Evolutionary conservation across 2,113 vertebrate species (phyloP), one percentile per base, ranked within the genome.

Genomic region (Nanger granti): DNA sequence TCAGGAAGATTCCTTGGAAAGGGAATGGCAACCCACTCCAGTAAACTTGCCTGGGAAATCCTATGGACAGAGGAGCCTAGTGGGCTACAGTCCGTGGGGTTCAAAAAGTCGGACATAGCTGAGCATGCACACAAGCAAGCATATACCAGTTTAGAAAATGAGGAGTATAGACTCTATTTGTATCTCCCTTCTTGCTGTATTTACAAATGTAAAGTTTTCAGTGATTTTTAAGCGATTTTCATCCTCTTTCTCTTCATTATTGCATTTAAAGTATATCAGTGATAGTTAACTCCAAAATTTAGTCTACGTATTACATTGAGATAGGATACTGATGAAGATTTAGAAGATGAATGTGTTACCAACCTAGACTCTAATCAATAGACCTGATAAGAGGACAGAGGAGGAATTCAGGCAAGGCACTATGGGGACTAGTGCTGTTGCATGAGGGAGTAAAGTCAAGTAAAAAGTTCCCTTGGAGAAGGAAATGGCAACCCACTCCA

Each of bases 111-210:
- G 1, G 24, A 44, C 73, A 24, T 41, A 79, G 15, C 12, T 44
- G 24, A 79, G 73, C 73, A 76, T 24, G 69, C 69, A 44, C 24
- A 44, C 41, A 44, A 44, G 41, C 73, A 44, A 79, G 73, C 41
- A 44, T 44, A 8, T 28, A 93, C 62, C 10, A 29, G 28, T 44
- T 60, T 37, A 29, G 85, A 85, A 89, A 89, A 60, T 44, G 60
- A 89, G 28, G 54, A 44, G 22, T 54, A n/a, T 34, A 52, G 44
- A 8, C n/a, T 89, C 76, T 84, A 41, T 24, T 28, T 29, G 34
- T 44, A 62, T 89, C 73, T 93, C 91, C 6, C 69, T 60, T 76
- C 87, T 89, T 93, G 55, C 55, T 62, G 11, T 62, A 47, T 93
- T 20, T 54, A 41, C 10, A 64, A 64, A 54, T 76, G 15, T 22